These are phyloP conservation scores for Piezodorus guildinii DNA, from an alignment of 1,140 invertebrate species.

Conservation along the genomic window DNA sequence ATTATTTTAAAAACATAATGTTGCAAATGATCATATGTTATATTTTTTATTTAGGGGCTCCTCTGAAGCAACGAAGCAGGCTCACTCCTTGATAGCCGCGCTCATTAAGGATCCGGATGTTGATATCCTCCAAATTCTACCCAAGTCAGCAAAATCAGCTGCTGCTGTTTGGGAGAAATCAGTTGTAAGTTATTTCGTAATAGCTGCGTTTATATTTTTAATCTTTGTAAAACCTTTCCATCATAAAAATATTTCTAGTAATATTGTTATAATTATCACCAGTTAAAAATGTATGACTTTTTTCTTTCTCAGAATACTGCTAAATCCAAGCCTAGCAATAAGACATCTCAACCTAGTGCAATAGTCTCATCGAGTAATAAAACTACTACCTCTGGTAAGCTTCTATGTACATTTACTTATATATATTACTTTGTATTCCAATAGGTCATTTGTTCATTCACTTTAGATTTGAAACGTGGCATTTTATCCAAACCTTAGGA, in stretches of 20 bases:
- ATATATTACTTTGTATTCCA: too few relatives aligned
- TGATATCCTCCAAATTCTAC: slow-evolving; percentile 74
- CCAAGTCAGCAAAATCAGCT: slow-evolving; percentile 47
- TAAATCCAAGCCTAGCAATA: slow-evolving; percentile 25
- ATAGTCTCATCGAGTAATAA: slow-evolving; percentile 1
- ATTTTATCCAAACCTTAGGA: too few relatives aligned
- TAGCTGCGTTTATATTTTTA: too few relatives aligned
- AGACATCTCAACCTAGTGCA: slow-evolving; percentile 15
- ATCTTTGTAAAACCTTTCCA: too few relatives aligned
- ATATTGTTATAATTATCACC: too few relatives aligned
- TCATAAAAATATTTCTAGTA: too few relatives aligned
- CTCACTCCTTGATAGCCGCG: slow-evolving; percentile 70
- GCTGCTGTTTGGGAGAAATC: slow-evolving; percentile 47
- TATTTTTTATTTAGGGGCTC: slow-evolving; percentile 51
- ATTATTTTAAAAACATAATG: background rate
- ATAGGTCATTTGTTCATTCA: too few relatives aligned
- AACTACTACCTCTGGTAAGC: slow-evolving; percentile 4
- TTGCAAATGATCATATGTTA: background rate
- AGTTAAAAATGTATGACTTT: background rate
- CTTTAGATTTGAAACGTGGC: too few relatives aligned
- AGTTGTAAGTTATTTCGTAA: slow-evolving; percentile 29
- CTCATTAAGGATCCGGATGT: slow-evolving; percentile 88
- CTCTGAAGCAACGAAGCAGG: slow-evolving; percentile 81
- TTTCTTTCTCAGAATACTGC: slow-evolving; percentile 22
- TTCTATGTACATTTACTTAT: background rate